Percentiles rank a stretch among this genome's conserved stretches.
Evolutionary conservation across 2,888 invertebrate genomes (phyloP).

Genomic region (Mystacides longicornis): DNA sequence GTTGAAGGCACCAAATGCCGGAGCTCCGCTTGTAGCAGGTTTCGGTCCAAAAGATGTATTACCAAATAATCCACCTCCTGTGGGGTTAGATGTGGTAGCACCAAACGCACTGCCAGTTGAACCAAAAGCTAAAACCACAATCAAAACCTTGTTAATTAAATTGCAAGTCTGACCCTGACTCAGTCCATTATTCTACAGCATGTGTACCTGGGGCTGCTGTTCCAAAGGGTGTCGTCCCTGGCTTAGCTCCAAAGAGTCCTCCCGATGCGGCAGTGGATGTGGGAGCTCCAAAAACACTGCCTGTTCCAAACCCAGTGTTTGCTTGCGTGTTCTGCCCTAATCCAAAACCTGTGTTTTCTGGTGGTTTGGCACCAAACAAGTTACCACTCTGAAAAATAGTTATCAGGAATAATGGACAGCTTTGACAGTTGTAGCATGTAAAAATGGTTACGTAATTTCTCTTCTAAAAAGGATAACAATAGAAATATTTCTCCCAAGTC

Average conservation of each 20-base stretch:
- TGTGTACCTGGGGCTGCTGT: constrained; percentile 32
- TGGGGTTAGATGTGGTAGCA: constrained; percentile 29
- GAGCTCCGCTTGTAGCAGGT: constrained; percentile 35
- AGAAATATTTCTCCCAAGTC: no score
- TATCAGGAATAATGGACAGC: neutral
- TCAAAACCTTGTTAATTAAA: no score
- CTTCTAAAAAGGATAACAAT: no score
- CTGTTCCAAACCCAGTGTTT: constrained; percentile 37
- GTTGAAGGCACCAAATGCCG: constrained; percentile 51
- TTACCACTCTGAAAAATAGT: constrained; percentile 28
- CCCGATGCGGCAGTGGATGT: constrained; percentile 28
- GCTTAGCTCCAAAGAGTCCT: constrained; percentile 39
- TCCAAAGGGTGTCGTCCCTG: constrained; percentile 31
- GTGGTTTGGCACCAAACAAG: constrained; percentile 40
- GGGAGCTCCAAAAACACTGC: constrained; percentile 36
- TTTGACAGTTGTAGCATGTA: no score
- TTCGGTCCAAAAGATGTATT: constrained; percentile 46
- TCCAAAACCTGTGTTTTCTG: constrained; percentile 35
- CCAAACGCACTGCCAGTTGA: constrained; percentile 45
- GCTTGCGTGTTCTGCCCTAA: constrained; percentile 35
- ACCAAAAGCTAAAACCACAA: constrained; percentile 24
- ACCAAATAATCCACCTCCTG: constrained; percentile 34
- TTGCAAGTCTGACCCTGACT: no score
- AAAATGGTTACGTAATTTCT: no score
- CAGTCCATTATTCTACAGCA: no score